phyloP scores from a whole-genome alignment of 2,113 vertebrate genomes.

The Chionomys nivalis region DNA sequence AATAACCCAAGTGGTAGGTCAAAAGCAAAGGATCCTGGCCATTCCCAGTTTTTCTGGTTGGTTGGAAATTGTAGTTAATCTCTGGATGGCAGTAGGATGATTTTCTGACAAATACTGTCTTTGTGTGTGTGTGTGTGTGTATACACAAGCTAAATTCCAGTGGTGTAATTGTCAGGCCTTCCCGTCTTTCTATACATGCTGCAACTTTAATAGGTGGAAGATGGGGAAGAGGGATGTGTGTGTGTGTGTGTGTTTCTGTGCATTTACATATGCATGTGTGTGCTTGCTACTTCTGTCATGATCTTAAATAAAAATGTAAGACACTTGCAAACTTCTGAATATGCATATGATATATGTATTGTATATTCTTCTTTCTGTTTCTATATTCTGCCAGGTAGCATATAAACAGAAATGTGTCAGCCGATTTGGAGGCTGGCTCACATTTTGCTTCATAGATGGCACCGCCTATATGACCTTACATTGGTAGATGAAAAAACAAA shows the following conservation, averaged over 20 bases:
- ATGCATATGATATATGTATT: background rate
- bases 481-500: background rate
- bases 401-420: background rate
- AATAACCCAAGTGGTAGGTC: background rate
- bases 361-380: background rate
- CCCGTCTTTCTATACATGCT: background rate
- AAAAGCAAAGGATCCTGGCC: background rate
- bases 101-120: background rate
- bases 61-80: background rate
- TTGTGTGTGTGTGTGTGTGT: background rate
- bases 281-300: constrained; percentile 56
- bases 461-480: background rate
- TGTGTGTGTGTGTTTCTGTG: background rate
- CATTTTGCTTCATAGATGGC: background rate
- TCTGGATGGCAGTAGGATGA: background rate
- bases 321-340: constrained; percentile 48
- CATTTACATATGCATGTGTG: rapidly evolving
- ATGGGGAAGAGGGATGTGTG: background rate
- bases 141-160: background rate
- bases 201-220: background rate
- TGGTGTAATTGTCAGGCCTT: background rate
- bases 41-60: background rate
- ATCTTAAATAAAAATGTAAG: constrained; percentile 54
- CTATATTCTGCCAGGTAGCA: background rate
- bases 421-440: background rate